These are phyloP conservation scores for Ethmia dodecea DNA, from an alignment of 2,888 invertebrate genomes.

Conservation along the genomic window DNA sequence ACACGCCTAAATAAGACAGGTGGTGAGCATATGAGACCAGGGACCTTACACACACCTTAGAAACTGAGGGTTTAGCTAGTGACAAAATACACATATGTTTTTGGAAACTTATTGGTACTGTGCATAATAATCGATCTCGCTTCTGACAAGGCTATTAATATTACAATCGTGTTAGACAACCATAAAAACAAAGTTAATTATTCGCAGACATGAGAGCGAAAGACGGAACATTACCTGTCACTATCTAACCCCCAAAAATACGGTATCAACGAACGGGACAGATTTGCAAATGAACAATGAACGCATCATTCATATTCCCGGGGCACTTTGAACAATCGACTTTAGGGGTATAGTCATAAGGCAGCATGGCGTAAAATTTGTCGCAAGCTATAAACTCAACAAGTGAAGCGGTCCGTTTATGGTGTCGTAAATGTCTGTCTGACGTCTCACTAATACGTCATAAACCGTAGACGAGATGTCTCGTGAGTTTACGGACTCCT, in stretches of 20 bases:
- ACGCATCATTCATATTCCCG: constrained; percentile 9
- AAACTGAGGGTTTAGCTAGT: too few species aligned
- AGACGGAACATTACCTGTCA: neutral
- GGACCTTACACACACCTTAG: too few species aligned
- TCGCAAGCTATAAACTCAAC: constrained; percentile 49
- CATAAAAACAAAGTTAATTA: too few species aligned
- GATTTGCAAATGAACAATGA: constrained; percentile 17
- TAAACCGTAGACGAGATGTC: constrained; percentile 30
- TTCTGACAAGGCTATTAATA: too few species aligned
- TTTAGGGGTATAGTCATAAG: neutral
- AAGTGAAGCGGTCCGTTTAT: constrained; percentile 55
- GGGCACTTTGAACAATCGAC: too few species aligned
- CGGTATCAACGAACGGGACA: constrained; percentile 6
- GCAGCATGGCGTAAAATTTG: constrained; percentile 28
- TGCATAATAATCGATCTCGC: too few species aligned
- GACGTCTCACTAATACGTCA: constrained; percentile 59
- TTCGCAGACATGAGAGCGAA: too few species aligned
- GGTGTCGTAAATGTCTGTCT: constrained; percentile 50
- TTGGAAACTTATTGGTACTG: too few species aligned
- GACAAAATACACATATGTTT: too few species aligned
- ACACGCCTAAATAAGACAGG: too few species aligned
- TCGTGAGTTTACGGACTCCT: constrained; percentile 1
- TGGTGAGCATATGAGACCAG: too few species aligned
- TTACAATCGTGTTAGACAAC: too few species aligned
- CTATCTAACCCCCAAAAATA: neutral